Evolutionary conservation across 2,888 invertebrate species (phyloP).

Genomic region (Machimus rusticus): DNA sequence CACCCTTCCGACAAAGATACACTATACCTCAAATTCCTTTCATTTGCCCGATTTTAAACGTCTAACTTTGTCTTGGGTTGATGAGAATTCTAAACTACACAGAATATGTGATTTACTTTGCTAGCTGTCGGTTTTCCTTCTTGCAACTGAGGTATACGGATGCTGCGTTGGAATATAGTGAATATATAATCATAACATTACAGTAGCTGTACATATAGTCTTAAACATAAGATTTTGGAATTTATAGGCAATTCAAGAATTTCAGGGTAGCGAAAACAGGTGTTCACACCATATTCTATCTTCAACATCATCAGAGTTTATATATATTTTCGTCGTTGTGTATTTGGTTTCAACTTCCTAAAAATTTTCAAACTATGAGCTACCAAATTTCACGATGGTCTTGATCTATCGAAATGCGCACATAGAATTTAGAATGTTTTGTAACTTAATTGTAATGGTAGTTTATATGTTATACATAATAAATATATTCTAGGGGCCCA

Average conservation of each 20-base stretch:
- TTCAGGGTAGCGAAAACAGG: background rate
- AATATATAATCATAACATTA: background rate
- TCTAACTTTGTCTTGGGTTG: slow-evolving; percentile 3
- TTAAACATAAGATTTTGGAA: background rate
- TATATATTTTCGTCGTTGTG: background rate
- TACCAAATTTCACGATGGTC: background rate
- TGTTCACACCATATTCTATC: background rate
- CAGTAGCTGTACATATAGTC: background rate
- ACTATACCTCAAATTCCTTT: background rate
- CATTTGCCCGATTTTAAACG: background rate
- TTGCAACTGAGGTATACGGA: background rate
- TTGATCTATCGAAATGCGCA: slow-evolving; percentile 5
- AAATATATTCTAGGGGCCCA: background rate
- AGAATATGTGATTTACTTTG: slow-evolving; percentile 32
- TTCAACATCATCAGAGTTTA: background rate
- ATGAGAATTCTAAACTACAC: background rate
- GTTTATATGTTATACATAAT: slow-evolving; percentile 31
- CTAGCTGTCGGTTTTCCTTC: background rate
- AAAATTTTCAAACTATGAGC: background rate
- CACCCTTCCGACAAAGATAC: background rate
- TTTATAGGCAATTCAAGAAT: background rate
- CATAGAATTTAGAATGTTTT: slow-evolving; percentile 16
- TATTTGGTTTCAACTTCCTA: background rate
- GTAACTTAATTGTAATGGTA: slow-evolving; percentile 32
- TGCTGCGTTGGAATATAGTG: background rate